A percentile compares a stretch with the other conserved stretches of the same genome.
Conservation (phyloP, 1,140 invertebrate genomes). For the Colletes latitarsis region DNA sequence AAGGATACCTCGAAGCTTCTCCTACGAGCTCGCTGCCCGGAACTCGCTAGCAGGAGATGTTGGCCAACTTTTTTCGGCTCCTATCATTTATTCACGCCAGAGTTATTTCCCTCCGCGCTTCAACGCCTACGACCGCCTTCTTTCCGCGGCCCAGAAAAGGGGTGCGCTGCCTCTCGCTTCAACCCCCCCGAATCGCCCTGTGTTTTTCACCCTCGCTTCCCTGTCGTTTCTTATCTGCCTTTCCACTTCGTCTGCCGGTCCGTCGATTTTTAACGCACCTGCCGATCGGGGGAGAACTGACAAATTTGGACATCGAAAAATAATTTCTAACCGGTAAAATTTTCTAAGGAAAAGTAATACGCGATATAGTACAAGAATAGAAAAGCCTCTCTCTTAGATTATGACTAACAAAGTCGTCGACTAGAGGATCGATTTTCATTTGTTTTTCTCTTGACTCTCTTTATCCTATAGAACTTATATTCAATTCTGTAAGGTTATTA, state of each 20-base stretch:
- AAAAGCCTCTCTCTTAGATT: no score
- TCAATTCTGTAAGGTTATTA: no score
- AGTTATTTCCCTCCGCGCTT: constrained; percentile 59
- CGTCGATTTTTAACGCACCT: not conserved
- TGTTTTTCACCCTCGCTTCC: not conserved
- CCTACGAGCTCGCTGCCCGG: constrained; percentile 42
- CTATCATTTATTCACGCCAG: constrained; percentile 66
- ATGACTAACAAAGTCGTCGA: no score
- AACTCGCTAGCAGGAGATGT: constrained; percentile 46
- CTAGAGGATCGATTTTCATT: no score
- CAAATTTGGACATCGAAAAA: not conserved
- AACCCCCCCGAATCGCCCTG: no score
- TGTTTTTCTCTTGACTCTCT: no score
- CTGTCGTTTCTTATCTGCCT: not conserved
- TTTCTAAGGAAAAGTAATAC: no score
- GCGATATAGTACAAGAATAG: no score
- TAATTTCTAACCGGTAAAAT: no score
- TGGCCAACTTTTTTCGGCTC: constrained; percentile 60
- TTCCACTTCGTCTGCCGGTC: not conserved
- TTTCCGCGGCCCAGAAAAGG: not conserved
- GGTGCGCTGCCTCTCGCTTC: not conserved
- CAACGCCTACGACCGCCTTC: constrained; percentile 8
- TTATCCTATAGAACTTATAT: no score
- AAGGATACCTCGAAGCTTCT: constrained; percentile 59
- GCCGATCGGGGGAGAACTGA: not conserved